These are phyloP conservation scores for Hypothenemus hampei DNA, from an alignment of 1,140 invertebrate species.

Conservation along the genomic window DNA sequence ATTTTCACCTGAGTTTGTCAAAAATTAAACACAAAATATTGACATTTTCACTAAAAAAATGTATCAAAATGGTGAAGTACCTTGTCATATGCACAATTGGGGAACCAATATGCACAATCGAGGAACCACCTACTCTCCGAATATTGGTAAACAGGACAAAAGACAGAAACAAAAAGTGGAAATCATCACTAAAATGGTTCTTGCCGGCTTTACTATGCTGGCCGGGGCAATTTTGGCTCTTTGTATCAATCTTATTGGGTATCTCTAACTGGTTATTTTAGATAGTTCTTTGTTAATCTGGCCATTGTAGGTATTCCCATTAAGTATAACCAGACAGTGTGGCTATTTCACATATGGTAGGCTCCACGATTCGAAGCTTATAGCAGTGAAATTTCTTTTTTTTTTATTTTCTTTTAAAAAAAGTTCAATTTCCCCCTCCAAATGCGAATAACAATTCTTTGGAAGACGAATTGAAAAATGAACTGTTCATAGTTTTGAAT, in stretches of 20 bases:
- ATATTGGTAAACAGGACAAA: background rate
- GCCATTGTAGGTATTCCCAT: background rate
- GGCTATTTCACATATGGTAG: background rate
- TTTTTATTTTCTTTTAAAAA: background rate
- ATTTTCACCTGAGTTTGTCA: no score
- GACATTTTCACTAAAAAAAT: no score
- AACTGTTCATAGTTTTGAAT: no score
- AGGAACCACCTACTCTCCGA: background rate
- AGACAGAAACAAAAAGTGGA: background rate
- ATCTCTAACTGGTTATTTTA: background rate
- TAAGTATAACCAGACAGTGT: background rate
- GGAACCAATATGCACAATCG: no score
- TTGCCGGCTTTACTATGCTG: background rate
- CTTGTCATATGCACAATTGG: no score
- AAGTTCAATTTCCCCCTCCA: background rate
- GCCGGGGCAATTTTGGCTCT: slow-evolving; percentile 1
- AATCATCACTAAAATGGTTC: background rate
- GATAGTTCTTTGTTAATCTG: background rate
- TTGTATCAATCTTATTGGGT: background rate
- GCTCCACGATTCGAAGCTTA: background rate
- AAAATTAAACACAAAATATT: no score
- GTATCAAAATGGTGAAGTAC: no score
- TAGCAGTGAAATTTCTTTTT: background rate
- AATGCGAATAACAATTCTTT: no score
- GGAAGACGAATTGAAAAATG: no score